Conservation (phyloP, 2,888 invertebrate genomes). For the Adelognathus sp. region DNA sequence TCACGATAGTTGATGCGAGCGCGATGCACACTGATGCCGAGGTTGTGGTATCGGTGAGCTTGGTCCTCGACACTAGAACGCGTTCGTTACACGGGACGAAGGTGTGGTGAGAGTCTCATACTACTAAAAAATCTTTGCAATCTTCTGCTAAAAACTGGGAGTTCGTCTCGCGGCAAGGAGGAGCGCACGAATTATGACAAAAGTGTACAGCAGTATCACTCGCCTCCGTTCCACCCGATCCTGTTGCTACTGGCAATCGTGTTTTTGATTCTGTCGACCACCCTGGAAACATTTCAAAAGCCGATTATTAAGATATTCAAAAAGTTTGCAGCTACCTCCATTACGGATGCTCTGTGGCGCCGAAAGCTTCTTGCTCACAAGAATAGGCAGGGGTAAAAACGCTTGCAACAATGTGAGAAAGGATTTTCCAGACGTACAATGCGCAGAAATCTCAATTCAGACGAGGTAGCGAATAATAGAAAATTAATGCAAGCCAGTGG, state of each 20-base stretch:
- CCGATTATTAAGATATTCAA: conserved; percentile 34
- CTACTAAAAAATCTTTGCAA: conserved; percentile 17
- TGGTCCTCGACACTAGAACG: conserved; percentile 1
- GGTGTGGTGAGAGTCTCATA: not conserved
- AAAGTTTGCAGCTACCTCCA: conserved; percentile 33
- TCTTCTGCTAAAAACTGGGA: not conserved
- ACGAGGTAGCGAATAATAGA: conserved; percentile 46
- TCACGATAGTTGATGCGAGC: conserved; percentile 34
- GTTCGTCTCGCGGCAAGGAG: conserved; percentile 11
- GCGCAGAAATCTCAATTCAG: conserved; percentile 64
- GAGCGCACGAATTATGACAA: conserved; percentile 14
- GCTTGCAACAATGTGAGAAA: not conserved
- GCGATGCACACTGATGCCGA: not conserved
- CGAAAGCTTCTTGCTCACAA: conserved; percentile 1
- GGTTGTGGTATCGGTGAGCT: too few relatives aligned
- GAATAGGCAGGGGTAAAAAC: not conserved
- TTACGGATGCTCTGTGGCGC: conserved; percentile 7
- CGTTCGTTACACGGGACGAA: not conserved
- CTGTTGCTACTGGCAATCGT: conserved; percentile 33
- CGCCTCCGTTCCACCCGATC: not conserved
- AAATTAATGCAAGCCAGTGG: conserved; percentile 32
- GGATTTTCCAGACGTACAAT: conserved; percentile 53
- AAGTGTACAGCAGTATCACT: conserved; percentile 17
- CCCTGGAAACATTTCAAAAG: conserved; percentile 20
- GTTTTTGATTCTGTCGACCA: conserved; percentile 41